Evolutionary conservation across 2,888 invertebrate species (phyloP).

Genomic region (Ophraella communa): DNA sequence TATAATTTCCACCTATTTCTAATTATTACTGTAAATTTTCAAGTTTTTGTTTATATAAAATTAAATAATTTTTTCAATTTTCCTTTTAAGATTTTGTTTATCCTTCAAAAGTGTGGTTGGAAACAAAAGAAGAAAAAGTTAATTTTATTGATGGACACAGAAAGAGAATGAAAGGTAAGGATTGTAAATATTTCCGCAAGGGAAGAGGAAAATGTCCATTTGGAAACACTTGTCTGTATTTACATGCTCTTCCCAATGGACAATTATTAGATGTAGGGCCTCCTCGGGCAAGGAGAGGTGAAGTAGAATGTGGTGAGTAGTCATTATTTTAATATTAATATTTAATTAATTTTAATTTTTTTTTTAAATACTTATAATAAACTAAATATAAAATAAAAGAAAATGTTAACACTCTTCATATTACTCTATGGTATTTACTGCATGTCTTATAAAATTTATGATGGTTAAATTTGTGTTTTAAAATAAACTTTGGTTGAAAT

Average conservation of each 20-base stretch:
- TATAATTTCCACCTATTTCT: background rate
- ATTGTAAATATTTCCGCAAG: constrained; percentile 80
- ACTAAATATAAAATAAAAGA: too few species aligned
- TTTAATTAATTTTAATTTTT: too few species aligned
- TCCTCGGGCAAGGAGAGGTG: constrained; percentile 37
- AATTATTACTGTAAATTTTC: too few species aligned
- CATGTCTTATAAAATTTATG: too few species aligned
- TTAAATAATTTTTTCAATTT: background rate
- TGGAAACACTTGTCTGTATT: constrained; percentile 82
- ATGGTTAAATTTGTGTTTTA: too few species aligned
- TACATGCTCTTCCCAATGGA: constrained; percentile 77
- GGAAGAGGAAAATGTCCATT: constrained; percentile 81
- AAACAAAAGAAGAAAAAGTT: constrained; percentile 75
- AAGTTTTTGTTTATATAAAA: too few species aligned
- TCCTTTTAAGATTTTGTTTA: constrained; percentile 71
- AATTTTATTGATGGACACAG: constrained; percentile 75
- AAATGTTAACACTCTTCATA: too few species aligned
- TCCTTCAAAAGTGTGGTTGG: constrained; percentile 79
- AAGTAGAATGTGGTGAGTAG: constrained; percentile 21
- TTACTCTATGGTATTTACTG: too few species aligned
- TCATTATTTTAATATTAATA: background rate
- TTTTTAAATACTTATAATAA: too few species aligned
- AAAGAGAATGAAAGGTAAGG: constrained; percentile 63
- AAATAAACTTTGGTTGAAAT: too few species aligned
- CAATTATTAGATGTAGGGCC: constrained; percentile 69